A percentile compares a stretch with the other conserved stretches of the same genome.
These are phyloP conservation scores for Axinella damicornis DNA, from an alignment of 37 sponge, comb jelly and placozoan species.

Conservation along the genomic window DNA sequence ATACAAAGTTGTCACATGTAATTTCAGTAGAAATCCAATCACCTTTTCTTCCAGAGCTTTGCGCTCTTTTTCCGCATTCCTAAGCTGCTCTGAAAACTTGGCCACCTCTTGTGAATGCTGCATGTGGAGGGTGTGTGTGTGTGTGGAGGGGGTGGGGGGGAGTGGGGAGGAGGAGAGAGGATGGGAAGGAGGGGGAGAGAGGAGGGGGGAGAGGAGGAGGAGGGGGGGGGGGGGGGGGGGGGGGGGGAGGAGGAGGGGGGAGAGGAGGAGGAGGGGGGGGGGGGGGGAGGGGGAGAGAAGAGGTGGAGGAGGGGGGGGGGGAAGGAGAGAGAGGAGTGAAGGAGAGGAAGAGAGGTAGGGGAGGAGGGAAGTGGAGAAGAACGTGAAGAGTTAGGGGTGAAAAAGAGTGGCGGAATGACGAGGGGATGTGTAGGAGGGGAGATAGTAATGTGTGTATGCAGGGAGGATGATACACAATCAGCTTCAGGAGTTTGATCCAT, in stretches of 20 bases:
- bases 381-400: too few relatives aligned
- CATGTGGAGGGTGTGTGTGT: background rate
- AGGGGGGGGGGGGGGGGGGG: background rate
- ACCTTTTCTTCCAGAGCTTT: conserved; percentile 5
- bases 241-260: background rate
- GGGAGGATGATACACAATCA: conserved; percentile 8
- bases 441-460: conserved; percentile 17
- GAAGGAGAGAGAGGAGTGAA: background rate
- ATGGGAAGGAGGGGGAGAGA: conserved; percentile 12
- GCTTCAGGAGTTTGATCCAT: background rate
- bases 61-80: conserved; percentile 27
- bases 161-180: conserved; percentile 15
- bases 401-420: conserved; percentile 15
- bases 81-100: conserved; percentile 58
- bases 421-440: conserved; percentile 23
- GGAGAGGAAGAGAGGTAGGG: conserved; percentile 35
- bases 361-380: conserved; percentile 15
- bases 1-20: background rate
- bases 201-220: background rate
- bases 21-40: background rate
- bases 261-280: background rate
- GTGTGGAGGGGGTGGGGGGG: background rate
- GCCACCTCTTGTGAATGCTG: conserved; percentile 47
- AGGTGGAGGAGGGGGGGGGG: background rate
- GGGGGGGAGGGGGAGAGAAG: background rate